Conservation (phyloP, 92 coral and sea anemone genomes). For the Chrysogorgia sp. region DNA sequence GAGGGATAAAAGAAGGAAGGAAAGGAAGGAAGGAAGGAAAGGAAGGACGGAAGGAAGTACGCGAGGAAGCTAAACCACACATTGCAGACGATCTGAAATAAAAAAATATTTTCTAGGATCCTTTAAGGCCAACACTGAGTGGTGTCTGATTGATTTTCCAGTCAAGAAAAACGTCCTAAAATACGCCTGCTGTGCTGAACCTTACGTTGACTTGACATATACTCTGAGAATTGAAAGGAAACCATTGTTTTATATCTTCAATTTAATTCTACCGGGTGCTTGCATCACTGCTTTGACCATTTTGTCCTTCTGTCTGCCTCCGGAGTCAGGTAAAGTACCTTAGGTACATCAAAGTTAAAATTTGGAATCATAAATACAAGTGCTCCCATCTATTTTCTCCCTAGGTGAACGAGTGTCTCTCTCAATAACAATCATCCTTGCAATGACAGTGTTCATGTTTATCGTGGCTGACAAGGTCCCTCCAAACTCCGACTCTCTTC, state of each 20-base stretch:
- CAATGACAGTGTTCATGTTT: constrained; percentile 64
- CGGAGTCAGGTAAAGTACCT: constrained; percentile 59
- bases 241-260: constrained; percentile 55
- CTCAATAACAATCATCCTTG: constrained; percentile 57
- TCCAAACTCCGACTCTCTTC: constrained; percentile 59
- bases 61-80: too few species aligned
- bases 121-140: constrained; percentile 50
- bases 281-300: constrained; percentile 54
- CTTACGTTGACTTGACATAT: constrained; percentile 55
- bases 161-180: constrained; percentile 48
- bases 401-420: constrained; percentile 61
- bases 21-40: too few species aligned
- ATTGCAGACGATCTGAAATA: not conserved
- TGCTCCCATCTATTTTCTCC: not conserved
- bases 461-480: constrained; percentile 64
- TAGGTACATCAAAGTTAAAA: too few species aligned
- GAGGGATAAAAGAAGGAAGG: too few species aligned
- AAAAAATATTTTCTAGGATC: constrained; percentile 5
- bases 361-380: too few species aligned
- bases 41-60: too few species aligned
- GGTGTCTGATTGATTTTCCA: constrained; percentile 50
- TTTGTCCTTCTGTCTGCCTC: constrained; percentile 56
- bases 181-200: constrained; percentile 52
- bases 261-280: constrained; percentile 54
- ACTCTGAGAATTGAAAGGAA: constrained; percentile 54